Conservation (phyloP, 92 coral and sea anemone species). For the Palythoa grandis region DNA sequence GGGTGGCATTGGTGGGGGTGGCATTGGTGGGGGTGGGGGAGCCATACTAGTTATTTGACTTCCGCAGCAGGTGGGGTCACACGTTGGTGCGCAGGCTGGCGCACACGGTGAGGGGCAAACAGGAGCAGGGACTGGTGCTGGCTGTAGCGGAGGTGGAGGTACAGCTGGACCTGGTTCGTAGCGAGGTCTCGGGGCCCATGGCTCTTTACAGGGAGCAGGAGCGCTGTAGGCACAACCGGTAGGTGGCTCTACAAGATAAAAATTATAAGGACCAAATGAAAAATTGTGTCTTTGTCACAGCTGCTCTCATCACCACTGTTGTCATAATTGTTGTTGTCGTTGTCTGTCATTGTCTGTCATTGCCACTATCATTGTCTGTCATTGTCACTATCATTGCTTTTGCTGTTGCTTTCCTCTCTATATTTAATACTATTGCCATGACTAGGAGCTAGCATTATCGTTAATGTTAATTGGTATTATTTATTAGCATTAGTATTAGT, state of each 20-base stretch:
- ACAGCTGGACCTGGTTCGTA: constrained; percentile 88
- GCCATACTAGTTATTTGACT: constrained; percentile 35
- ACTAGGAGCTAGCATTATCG: no score
- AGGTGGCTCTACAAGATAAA: constrained; percentile 26
- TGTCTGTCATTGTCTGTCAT: no score
- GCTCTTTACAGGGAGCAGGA: constrained; percentile 71
- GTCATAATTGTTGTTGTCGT: no score
- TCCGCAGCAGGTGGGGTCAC: constrained; percentile 21
- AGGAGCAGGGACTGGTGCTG: constrained; percentile 70
- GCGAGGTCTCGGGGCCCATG: constrained; percentile 89
- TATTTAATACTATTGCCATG: no score
- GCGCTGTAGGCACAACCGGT: constrained; percentile 34
- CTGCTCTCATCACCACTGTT: no score
- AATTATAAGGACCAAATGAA: no score
- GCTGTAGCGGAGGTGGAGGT: constrained; percentile 91
- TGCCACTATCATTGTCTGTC: no score
- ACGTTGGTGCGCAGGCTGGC: constrained; percentile 29
- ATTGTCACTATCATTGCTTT: no score
- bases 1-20: neutral
- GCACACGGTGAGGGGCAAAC: constrained; percentile 35
- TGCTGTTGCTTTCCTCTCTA: no score
- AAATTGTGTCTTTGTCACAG: no score
- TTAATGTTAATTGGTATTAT: no score
- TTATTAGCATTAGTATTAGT: no score
- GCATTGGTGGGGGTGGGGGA: constrained; percentile 47